Percentiles rank a stretch among this genome's conserved stretches.
These are phyloP conservation scores for Ctenoplectra terminalis DNA, from an alignment of 1,140 invertebrate species.

Conservation along the genomic window DNA sequence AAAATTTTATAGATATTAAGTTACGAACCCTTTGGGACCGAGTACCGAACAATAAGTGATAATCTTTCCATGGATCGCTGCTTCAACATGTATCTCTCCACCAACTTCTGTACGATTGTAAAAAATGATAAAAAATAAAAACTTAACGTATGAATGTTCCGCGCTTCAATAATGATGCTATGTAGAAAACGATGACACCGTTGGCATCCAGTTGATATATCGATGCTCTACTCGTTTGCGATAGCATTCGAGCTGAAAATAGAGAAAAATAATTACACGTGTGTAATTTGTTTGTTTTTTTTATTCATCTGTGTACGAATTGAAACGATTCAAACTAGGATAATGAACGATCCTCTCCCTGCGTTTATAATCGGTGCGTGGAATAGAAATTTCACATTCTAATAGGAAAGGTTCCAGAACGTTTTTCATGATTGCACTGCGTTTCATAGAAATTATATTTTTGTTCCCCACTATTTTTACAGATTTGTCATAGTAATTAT, in stretches of 20 bases:
- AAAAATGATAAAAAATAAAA: no score
- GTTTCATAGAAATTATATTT: background rate
- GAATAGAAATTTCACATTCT: conserved; percentile 70
- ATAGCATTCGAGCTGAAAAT: conserved; percentile 57
- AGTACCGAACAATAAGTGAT: conserved; percentile 55
- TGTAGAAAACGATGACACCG: background rate
- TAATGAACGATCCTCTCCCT: conserved; percentile 66
- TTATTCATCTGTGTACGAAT: background rate
- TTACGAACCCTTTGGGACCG: conserved; percentile 56
- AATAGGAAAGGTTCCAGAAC: conserved; percentile 54
- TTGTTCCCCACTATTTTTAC: conserved; percentile 29
- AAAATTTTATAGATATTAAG: background rate
- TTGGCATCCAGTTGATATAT: background rate
- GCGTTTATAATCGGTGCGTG: conserved; percentile 66
- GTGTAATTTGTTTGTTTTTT: background rate
- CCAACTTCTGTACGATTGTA: conserved; percentile 50
- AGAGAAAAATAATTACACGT: background rate
- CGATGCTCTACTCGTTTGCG: conserved; percentile 1
- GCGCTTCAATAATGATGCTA: background rate
- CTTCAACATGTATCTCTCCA: conserved; percentile 59
- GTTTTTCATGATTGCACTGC: conserved; percentile 40
- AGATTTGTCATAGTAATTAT: conserved; percentile 1
- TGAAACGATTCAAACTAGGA: conserved; percentile 55
- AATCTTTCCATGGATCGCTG: conserved; percentile 52
- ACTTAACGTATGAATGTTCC: no score